A percentile compares a stretch with the other conserved stretches of the same genome.
These are phyloP conservation scores for Agrypnus murinus DNA, from an alignment of 2,888 invertebrate species.

Conservation along the genomic window DNA sequence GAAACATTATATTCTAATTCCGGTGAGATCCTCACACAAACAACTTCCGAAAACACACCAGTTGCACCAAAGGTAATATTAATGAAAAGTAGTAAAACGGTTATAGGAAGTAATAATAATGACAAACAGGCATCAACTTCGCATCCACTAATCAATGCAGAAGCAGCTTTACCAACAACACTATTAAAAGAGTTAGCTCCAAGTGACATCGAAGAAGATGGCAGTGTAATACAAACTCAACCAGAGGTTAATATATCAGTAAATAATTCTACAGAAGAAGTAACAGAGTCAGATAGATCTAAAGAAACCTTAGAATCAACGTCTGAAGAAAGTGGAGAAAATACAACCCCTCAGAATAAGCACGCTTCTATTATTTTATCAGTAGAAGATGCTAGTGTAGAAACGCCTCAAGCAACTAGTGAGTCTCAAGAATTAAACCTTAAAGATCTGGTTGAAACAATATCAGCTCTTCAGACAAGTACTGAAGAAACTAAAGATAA, in stretches of 20 bases:
- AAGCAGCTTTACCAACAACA: conserved; percentile 61
- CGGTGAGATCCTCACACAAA: no score
- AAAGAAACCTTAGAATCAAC: conserved; percentile 61
- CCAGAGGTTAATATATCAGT: background rate
- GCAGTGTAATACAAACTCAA: background rate
- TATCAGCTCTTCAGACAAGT: conserved; percentile 52
- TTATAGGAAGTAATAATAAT: no score
- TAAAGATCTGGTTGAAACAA: conserved; percentile 64
- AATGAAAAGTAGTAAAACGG: no score
- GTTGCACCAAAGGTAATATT: no score
- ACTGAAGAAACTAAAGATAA: conserved; percentile 60
- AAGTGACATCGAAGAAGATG: conserved; percentile 52
- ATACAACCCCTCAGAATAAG: conserved; percentile 60
- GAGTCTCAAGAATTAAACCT: conserved; percentile 43
- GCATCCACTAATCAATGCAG: conserved; percentile 54
- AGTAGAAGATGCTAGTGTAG: conserved; percentile 66
- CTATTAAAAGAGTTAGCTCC: conserved; percentile 60
- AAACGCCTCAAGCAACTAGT: conserved; percentile 50
- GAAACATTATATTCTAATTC: no score
- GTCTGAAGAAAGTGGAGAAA: conserved; percentile 63
- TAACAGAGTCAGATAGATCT: conserved; percentile 42
- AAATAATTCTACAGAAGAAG: conserved; percentile 3
- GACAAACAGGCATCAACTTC: background rate
- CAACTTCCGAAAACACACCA: no score
- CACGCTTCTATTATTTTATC: conserved; percentile 59